Evolutionary conservation across 2,888 invertebrate species (phyloP).

Genomic region (Pyrochroa serraticornis): DNA sequence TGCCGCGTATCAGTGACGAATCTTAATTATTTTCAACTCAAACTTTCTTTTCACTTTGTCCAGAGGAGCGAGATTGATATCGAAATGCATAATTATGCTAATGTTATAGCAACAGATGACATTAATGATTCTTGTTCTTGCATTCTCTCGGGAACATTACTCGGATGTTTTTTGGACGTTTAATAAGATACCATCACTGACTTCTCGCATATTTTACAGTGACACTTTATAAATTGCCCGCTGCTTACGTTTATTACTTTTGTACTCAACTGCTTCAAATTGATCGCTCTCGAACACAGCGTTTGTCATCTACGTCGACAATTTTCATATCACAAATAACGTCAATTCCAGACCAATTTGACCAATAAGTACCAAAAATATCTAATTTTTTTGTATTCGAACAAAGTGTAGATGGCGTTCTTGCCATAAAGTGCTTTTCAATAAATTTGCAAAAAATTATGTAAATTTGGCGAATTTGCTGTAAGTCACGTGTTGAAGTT

Average conservation of each 20-base stretch:
- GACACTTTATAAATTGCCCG: constrained; percentile 39
- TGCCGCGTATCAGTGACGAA: constrained; percentile 42
- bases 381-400: too few species aligned
- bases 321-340: too few species aligned
- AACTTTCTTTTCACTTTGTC: constrained; percentile 24
- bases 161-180: constrained; percentile 35
- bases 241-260: constrained; percentile 30
- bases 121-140: constrained; percentile 46
- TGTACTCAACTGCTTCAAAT: too few species aligned
- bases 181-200: constrained; percentile 34
- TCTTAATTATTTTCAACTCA: constrained; percentile 44
- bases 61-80: constrained; percentile 42
- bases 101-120: constrained; percentile 48
- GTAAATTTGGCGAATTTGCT: too few species aligned
- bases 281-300: too few species aligned
- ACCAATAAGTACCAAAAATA: too few species aligned
- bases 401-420: too few species aligned
- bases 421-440: too few species aligned
- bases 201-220: constrained; percentile 38
- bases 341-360: too few species aligned
- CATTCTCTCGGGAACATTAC: constrained; percentile 36
- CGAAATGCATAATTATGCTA: constrained; percentile 49
- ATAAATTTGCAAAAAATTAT: too few species aligned
- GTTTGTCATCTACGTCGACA: too few species aligned
- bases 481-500: too few species aligned